These are phyloP conservation scores for Scolopax mira DNA, from an alignment of 2,113 vertebrate species.

Conservation along the genomic window DNA sequence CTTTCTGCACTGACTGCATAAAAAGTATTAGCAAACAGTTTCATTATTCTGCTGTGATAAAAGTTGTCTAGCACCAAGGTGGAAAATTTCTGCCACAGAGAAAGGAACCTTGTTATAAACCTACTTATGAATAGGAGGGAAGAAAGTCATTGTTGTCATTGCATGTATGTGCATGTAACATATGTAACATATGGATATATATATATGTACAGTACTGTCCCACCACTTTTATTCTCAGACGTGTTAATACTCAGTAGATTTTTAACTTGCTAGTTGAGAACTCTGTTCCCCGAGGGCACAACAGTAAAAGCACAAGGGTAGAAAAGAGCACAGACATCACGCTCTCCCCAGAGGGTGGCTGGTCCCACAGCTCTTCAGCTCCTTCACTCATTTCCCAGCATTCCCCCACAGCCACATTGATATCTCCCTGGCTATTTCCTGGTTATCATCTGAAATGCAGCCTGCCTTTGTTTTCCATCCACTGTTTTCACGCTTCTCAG, in stretches of 20 bases:
- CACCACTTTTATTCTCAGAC: background rate
- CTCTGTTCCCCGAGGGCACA: background rate
- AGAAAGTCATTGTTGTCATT: background rate
- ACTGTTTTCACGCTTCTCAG: background rate
- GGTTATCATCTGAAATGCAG: background rate
- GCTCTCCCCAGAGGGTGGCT: background rate
- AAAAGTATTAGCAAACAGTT: background rate
- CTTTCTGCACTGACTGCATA: background rate
- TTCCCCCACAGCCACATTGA: background rate
- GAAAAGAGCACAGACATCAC: background rate
- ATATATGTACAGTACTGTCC: background rate
- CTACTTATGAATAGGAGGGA: background rate
- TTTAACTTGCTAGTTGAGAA: background rate
- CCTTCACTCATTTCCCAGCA: background rate
- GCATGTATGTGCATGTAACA: background rate
- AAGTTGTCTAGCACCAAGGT: background rate
- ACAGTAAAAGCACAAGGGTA: background rate
- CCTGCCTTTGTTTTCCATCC: background rate
- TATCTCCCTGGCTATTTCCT: background rate
- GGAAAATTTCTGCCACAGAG: background rate
- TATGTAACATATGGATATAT: background rate
- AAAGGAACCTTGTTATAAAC: background rate
- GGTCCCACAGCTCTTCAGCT: background rate
- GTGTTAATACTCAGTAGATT: background rate
- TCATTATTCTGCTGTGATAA: background rate